These are phyloP conservation scores for Leptinotarsa defecta DNA, from an alignment of 1,140 invertebrate species.

Conservation along the genomic window DNA sequence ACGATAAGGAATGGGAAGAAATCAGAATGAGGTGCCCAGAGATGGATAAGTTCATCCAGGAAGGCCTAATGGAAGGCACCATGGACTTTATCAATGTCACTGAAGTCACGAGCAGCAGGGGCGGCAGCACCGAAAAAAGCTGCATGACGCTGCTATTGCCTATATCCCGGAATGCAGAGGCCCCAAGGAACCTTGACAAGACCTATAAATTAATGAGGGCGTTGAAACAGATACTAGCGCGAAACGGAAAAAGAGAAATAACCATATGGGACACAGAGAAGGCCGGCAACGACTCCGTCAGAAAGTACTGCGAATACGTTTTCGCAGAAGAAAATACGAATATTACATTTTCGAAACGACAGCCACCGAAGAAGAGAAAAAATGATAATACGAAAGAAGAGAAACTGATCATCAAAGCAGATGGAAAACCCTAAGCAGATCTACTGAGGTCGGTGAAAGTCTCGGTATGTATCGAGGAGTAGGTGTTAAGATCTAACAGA, in stretches of 20 bases:
- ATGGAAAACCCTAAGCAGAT: constrained; percentile 11
- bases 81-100: constrained; percentile 9
- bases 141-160: background rate
- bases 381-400: background rate
- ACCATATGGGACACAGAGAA: background rate
- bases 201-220: background rate
- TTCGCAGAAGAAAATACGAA: background rate
- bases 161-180: background rate
- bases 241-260: background rate
- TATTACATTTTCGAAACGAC: background rate
- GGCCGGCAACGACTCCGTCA: background rate
- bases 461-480: constrained; percentile 11
- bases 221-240: background rate
- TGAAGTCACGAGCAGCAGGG: constrained; percentile 2
- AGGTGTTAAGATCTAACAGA: constrained; percentile 12
- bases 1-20: constrained; percentile 3
- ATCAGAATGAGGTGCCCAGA: background rate
- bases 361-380: background rate
- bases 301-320: constrained; percentile 11
- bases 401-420: background rate
- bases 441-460: constrained; percentile 11
- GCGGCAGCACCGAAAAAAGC: constrained; percentile 7
- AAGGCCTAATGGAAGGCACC: background rate
- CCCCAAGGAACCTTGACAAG: background rate
- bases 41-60: background rate